Evolutionary conservation across 2,113 vertebrate species (phyloP).

Genomic region (Hydrolagus affinis): DNA sequence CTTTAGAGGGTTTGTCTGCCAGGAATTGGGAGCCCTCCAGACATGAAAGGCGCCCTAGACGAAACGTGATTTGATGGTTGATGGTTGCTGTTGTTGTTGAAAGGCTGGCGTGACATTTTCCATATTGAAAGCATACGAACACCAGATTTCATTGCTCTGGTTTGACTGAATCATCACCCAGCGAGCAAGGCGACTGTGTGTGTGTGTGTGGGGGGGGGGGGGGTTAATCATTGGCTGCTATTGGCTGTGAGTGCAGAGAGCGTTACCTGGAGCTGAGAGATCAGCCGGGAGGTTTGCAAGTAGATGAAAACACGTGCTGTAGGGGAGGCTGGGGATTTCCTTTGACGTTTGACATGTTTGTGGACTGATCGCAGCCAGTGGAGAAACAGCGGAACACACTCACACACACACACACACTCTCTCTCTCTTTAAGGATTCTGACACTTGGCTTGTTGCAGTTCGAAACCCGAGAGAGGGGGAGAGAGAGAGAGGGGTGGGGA

Average conservation of each 20-base stretch:
- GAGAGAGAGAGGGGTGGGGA: conserved; percentile 37
- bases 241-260: neutral
- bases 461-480: conserved; percentile 37
- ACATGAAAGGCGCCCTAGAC: too few relatives aligned
- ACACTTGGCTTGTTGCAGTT: conserved; percentile 14
- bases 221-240: neutral
- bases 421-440: neutral
- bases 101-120: neutral
- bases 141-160: conserved; percentile 10
- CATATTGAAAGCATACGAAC: conserved; percentile 11
- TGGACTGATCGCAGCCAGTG: conserved; percentile 39
- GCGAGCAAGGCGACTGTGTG: conserved; percentile 5
- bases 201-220: too few relatives aligned
- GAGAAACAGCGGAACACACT: conserved; percentile 14
- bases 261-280: conserved; percentile 26
- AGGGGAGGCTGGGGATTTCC: conserved; percentile 43
- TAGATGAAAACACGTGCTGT: conserved; percentile 54
- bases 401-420: too few relatives aligned
- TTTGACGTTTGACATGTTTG: conserved; percentile 41
- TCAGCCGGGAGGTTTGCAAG: conserved; percentile 5
- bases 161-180: neutral
- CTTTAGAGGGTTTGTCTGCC: too few relatives aligned
- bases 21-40: too few relatives aligned
- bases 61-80: too few relatives aligned
- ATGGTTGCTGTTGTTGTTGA: too few relatives aligned